These are phyloP conservation scores for Oncorhynchus keta DNA, from an alignment of 2,113 vertebrate genomes.

Conservation along the genomic window DNA sequence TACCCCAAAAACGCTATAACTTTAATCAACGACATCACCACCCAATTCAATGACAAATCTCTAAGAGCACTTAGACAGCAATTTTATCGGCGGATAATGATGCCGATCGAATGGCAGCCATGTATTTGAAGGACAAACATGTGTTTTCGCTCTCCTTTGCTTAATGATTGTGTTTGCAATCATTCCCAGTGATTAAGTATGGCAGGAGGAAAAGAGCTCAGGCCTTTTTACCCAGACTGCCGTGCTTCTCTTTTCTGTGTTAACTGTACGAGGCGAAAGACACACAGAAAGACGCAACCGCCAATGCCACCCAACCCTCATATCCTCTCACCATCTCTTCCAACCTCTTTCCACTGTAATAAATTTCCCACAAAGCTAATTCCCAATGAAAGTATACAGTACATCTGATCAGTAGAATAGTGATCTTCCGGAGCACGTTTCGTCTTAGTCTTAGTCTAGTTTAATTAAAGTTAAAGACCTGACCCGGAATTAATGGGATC, in stretches of 20 bases:
- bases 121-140: conserved; percentile 65
- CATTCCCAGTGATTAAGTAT: conserved; percentile 49
- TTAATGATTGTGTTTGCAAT: conserved; percentile 58
- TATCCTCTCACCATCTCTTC: conserved; percentile 25
- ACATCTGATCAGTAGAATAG: background rate
- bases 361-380: conserved; percentile 14
- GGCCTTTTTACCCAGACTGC: background rate
- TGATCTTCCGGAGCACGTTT: conserved; percentile 40
- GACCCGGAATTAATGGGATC: conserved; percentile 63
- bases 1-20: conserved; percentile 33
- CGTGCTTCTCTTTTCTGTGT: background rate
- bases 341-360: conserved; percentile 13
- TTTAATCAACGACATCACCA: conserved; percentile 46
- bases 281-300: too few relatives aligned
- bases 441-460: conserved; percentile 25
- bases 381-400: too few relatives aligned
- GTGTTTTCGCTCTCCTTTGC: conserved; percentile 62
- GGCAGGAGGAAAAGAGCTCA: conserved; percentile 32
- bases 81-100: conserved; percentile 58
- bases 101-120: conserved; percentile 56
- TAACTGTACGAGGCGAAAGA: too few relatives aligned
- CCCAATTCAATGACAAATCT: conserved; percentile 53
- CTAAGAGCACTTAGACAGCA: conserved; percentile 58
- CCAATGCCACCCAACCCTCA: background rate
- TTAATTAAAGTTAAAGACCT: conserved; percentile 22